Percentiles rank a stretch among this genome's conserved stretches.
Conservation (phyloP, 2,797 vertebrate genomes). For the Podarcis lilfordi region DNA sequence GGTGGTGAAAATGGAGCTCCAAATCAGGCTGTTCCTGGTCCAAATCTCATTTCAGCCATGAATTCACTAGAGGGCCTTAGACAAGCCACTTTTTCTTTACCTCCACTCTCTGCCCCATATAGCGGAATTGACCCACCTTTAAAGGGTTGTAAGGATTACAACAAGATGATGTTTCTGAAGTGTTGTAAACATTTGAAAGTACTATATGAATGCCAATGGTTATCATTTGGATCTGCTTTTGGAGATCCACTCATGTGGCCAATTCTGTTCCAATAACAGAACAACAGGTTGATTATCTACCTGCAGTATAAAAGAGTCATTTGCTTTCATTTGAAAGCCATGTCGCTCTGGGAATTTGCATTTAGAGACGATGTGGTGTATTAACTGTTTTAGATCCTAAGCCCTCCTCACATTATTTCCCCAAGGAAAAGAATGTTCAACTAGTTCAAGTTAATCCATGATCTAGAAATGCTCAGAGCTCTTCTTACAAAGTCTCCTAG, state of each 20-base stretch:
- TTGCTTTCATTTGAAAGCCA: not conserved
- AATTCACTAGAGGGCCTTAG: not conserved
- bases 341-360: no score
- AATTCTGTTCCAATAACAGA: not conserved
- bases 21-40: not conserved
- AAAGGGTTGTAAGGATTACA: not conserved
- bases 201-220: not conserved
- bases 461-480: not conserved
- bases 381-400: not conserved
- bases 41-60: not conserved
- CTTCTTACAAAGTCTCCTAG: accelerated
- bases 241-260: not conserved
- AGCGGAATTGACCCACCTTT: not conserved
- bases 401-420: not conserved
- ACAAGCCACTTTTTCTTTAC: not conserved
- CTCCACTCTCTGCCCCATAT: not conserved
- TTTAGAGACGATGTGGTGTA: not conserved
- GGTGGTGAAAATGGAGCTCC: not conserved
- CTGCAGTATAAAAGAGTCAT: not conserved
- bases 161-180: not conserved
- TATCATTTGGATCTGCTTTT: not conserved
- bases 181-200: not conserved
- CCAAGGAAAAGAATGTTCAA: not conserved
- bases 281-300: not conserved
- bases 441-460: no score